Evolutionary conservation across 53 echinoderm and acorn worm species (phyloP), one percentile per base, ranked within the genome.

Genomic region (Henricia sp.): DNA sequence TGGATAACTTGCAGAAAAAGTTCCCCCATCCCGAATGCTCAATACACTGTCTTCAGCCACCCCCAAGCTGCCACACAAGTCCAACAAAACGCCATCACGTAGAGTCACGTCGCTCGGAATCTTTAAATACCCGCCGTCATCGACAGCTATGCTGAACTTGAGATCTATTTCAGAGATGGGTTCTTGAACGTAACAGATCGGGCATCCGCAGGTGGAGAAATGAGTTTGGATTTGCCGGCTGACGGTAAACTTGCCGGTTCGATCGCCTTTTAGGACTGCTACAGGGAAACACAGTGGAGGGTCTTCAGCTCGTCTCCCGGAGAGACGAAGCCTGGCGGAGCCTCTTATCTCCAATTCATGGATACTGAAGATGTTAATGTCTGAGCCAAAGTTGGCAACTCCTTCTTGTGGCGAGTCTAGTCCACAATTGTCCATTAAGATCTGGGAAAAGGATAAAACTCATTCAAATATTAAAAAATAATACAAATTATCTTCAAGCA

Each of bases 21-120:
- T 65, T 43, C 91, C 94, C 20, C 87, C 82, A 35, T 86, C 65
- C 50, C 82, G 66, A 21, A 94, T 67, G 50, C 67, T 72, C 4
- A 94, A 11, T 1, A 55, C 62, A 60, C 91, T 91, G n/a, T 84
- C 63, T 27, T 92, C 56, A 17, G 86, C 57, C n/a, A 87, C 90
- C 46, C 67, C 88, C 68, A 95, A 16, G 37, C 53, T 71, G 28
- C 95, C 95, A 74, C 95, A 95, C 12, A 91, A 56, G 68, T 95
- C 92, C 38, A 95, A 58, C 38, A 72, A 68, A 8, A 95, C 90
- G 67, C 82, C 74, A 3, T 87, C 72, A 16, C 88, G 73, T 13
- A 95, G 23, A 57, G 80, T 92, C 3, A 92, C 70, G 5, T 80
- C 48, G 13, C 21, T 58, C 52, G 95, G 90, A 25, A 92, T 17